Base-by-base conservation (phyloP, 1,140 invertebrate genomes). In the Platyura marginata region DNA sequence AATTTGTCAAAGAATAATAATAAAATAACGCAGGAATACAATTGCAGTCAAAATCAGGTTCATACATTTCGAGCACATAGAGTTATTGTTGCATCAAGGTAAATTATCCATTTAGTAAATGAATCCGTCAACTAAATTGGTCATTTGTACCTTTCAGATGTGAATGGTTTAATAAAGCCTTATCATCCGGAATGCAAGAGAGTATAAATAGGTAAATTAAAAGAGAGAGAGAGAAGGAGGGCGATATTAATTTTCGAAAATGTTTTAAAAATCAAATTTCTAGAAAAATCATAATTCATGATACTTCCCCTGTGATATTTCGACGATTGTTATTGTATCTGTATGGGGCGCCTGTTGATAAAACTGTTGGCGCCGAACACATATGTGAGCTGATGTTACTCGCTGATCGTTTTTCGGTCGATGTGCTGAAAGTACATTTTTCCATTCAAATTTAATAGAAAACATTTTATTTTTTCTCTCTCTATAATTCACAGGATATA, bases 151-250 rank as follows among this genome's bases (percentile, higher is more conserved):
- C 20, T 41, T 41, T 41, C 16, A 55, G 72, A 37, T 79, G 77
- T 61, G 74, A 78, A 51, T 79, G 76, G 75, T 79, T 80, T 55
- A 60, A 74, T 25, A 63, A 75, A 46, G 77, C 77, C 1, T 53
- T 80, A 2, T 64, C 77, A 20, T 77, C 74, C 44, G 77, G 77
- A 23, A 80, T 80, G 77, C 65, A 70, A 51, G 77, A 80, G 61
- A 72, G 74, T 3, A 79, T 79, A 46, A 69, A 77, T 51, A 74
- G 70, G 74, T 74, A 54, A 57, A 57, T 22, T n/a, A n/a, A n/a
- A n/a, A n/a, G n/a, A n/a, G n/a, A n/a, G n/a, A n/a, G n/a, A n/a
- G n/a, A n/a, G n/a, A n/a, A n/a, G n/a, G n/a, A n/a, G n/a, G n/a
- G n/a, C n/a, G n/a, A n/a, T n/a, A n/a, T n/a, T n/a, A n/a, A n/a